Base-by-base conservation (phyloP, 2,113 vertebrate genomes). In the Pterophyllum scalare region DNA sequence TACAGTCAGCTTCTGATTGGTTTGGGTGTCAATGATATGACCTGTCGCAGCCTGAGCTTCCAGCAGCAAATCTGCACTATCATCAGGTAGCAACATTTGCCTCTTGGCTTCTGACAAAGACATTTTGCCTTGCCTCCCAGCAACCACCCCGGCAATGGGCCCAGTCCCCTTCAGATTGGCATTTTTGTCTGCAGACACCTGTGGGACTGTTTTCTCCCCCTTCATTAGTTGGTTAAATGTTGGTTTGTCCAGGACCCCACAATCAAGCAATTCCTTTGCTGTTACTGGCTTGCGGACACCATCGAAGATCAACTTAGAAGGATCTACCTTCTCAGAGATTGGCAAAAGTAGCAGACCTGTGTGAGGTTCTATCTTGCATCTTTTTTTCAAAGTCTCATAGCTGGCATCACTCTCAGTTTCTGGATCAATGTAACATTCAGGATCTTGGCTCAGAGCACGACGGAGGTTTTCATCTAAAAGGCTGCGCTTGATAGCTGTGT, bases 11-110 rank as follows among this genome's bases (percentile, higher is more conserved):
- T 95, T 91, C 89, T 97, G 94, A 49, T 97, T 97, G 33, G 92
- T 91, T 46, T 92, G 95, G 1, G 96, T 95, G 77, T 98, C 97
- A 85, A 97, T 97, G 76, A 98, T 95, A 1, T 97, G 96, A 35
- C 97, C 97, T 4, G 97, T 98, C 15, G 97, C 97, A 77, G 97
- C 97, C 91, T 98, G 97, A n/a, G 97, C 97, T 92, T 97, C 26
- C 26, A 93, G 83, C 1, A 93, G 75, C 5, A 92, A 70, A 85
- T 92, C 83, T 40, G 85, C 89, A 88, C 88, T 88, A 3, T 89
- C 54, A 59, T n/a, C 2, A 3, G 61, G 3, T 33, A 93, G 31
- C 2, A 87, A 38, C 74, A 65, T 89, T 26, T 88, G 70, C 49
- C 87, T 92, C 40, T 93, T 93, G 1, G 88, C 91, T 3, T 90